phyloP scores from a whole-genome alignment of 2,797 vertebrate species.

The Amphiprion clarkii region DNA sequence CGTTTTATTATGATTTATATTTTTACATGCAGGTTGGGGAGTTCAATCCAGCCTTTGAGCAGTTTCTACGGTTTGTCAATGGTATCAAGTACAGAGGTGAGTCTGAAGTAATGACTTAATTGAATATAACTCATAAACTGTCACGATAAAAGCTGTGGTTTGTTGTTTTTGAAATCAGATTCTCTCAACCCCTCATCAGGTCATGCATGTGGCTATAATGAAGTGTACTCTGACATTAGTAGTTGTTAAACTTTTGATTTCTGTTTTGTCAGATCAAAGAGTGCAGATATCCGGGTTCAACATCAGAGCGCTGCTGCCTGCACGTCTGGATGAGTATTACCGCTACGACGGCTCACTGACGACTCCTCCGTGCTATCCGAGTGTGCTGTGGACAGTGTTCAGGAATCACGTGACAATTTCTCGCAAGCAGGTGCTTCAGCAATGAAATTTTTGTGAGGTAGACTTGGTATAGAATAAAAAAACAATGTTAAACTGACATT shows the following conservation, averaged over 20 bases:
- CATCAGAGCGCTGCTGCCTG: slow-evolving; percentile 88
- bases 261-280: slow-evolving; percentile 84
- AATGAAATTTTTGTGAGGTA: neutral
- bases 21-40: slow-evolving; percentile 85
- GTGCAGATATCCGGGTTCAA: slow-evolving; percentile 89
- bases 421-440: slow-evolving; percentile 87
- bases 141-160: neutral
- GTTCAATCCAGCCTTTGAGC: slow-evolving; percentile 91
- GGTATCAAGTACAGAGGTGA: slow-evolving; percentile 92
- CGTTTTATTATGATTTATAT: slow-evolving; percentile 46
- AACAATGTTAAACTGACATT: neutral
- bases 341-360: slow-evolving; percentile 96
- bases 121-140: neutral
- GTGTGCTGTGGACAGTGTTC: slow-evolving; percentile 96
- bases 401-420: slow-evolving; percentile 90
- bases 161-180: neutral
- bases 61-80: slow-evolving; percentile 89
- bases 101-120: slow-evolving; percentile 15
- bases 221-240: neutral
- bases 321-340: slow-evolving; percentile 90
- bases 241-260: neutral
- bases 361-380: slow-evolving; percentile 95
- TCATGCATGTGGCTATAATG: slow-evolving; percentile 1
- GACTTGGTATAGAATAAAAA: neutral
- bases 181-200: neutral